Evolutionary conservation across 2,113 vertebrate genomes (phyloP).

Genomic region (Scytalopus superciliaris): DNA sequence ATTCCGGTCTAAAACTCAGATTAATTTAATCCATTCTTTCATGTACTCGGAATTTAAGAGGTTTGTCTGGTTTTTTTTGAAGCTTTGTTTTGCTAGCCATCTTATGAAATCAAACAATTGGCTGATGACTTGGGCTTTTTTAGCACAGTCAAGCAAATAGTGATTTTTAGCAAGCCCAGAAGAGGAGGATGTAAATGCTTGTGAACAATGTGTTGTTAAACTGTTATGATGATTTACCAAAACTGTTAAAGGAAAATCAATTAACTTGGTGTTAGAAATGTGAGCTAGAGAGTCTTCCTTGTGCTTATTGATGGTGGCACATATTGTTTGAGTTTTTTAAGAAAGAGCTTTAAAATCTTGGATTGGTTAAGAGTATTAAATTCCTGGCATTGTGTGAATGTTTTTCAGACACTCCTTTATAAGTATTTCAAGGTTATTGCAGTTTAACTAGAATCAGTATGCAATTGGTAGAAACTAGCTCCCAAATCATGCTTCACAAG

Average conservation of each 20-base stretch:
- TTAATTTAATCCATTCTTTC: neutral
- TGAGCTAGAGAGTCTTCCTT: neutral
- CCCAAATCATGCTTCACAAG: neutral
- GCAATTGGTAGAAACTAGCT: neutral
- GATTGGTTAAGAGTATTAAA: conserved; percentile 7
- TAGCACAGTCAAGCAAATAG: neutral
- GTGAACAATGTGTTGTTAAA: conserved; percentile 8
- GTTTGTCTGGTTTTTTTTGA: neutral
- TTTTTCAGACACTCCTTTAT: neutral
- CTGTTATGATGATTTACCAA: neutral
- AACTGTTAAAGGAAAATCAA: neutral
- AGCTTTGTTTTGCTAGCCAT: neutral
- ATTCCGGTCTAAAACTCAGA: neutral
- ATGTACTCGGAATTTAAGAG: neutral
- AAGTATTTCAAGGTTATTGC: conserved; percentile 8
- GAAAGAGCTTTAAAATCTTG: neutral
- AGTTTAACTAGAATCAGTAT: neutral
- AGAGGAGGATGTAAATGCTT: neutral
- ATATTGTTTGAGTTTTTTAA: conserved; percentile 1
- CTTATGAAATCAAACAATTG: neutral
- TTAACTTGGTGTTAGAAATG: neutral
- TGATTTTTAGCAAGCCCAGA: neutral
- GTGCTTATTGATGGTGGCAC: neutral
- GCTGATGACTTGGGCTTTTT: neutral
- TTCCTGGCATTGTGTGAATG: conserved; percentile 18